Conservation (phyloP, 2,797 vertebrate species). For the Trachops cirrhosus region DNA sequence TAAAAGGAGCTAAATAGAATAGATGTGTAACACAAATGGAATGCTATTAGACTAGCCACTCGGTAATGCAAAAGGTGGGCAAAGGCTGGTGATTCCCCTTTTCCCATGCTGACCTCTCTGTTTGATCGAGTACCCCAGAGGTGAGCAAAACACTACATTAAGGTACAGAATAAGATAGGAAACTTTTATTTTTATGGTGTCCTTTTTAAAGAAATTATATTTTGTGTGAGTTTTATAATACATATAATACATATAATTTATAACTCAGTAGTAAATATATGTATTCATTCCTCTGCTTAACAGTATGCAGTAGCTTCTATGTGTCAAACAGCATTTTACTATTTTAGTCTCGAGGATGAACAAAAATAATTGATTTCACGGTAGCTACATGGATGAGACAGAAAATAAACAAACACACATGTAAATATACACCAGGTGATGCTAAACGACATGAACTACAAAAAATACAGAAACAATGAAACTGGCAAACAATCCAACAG, state of each 20-base stretch:
- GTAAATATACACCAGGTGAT: background rate
- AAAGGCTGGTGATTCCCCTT: background rate
- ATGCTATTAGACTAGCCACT: background rate
- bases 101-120: background rate
- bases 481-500: background rate
- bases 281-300: background rate
- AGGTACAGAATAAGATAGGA: background rate
- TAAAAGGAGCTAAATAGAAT: background rate
- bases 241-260: background rate
- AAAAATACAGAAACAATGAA: background rate
- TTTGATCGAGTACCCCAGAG: background rate
- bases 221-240: background rate
- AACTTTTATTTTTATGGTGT: background rate
- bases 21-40: background rate
- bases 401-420: background rate
- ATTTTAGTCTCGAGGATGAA: background rate
- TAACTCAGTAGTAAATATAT: background rate
- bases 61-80: background rate
- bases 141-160: background rate
- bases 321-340: background rate
- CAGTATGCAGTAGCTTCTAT: background rate
- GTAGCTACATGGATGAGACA: background rate
- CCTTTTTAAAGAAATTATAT: background rate
- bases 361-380: background rate
- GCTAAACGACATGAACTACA: background rate